Evolutionary conservation across 1,140 invertebrate genomes (phyloP).

Genomic region (Carposina sasakii): DNA sequence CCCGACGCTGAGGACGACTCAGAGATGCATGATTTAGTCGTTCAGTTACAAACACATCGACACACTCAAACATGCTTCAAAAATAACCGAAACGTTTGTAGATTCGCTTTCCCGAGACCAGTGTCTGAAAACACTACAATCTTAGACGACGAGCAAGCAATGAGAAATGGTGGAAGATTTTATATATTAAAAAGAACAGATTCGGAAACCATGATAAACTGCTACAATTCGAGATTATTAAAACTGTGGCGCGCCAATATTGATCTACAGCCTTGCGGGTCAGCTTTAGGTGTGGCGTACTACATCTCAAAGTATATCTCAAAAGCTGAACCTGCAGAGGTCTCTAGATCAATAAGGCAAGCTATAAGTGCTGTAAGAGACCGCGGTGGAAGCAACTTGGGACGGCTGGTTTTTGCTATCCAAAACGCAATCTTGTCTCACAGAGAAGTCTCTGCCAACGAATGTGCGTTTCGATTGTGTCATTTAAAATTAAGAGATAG

Average conservation of each 20-base stretch:
- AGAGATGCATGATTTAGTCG: conserved; percentile 1
- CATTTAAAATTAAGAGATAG: conserved; percentile 9
- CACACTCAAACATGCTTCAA: background rate
- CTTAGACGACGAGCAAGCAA: background rate
- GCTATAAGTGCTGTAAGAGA: background rate
- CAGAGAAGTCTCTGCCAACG: conserved; percentile 1
- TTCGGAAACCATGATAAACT: background rate
- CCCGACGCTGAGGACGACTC: background rate
- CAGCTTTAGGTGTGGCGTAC: conserved; percentile 4
- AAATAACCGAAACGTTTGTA: background rate
- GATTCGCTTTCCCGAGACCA: conserved; percentile 3
- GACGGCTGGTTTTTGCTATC: conserved; percentile 5
- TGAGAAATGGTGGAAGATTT: conserved; percentile 1
- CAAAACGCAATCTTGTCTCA: conserved; percentile 7
- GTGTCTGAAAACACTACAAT: background rate
- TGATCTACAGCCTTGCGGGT: conserved; percentile 6
- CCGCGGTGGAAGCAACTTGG: background rate
- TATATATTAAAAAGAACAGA: background rate
- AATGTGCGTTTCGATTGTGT: conserved; percentile 9
- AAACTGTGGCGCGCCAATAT: conserved; percentile 2
- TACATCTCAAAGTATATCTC: conserved; percentile 6
- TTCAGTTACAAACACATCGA: background rate
- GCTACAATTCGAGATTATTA: background rate
- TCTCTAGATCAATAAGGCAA: conserved; percentile 1
- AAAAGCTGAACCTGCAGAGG: conserved; percentile 3